These are phyloP conservation scores for Erebia ligea DNA, from an alignment of 2,888 invertebrate genomes.

Conservation along the genomic window DNA sequence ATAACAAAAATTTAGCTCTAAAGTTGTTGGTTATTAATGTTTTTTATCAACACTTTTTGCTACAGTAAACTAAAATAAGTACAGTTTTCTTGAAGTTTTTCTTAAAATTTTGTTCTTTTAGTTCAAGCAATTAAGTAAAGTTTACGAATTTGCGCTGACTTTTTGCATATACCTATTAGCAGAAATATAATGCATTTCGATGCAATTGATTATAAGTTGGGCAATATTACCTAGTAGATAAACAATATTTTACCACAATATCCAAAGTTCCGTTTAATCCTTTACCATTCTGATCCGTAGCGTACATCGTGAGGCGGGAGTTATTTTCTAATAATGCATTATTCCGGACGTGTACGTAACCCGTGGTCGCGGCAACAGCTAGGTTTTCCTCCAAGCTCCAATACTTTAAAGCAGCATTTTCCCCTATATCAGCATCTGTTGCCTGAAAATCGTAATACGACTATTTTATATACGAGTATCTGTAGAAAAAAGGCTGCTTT, in stretches of 20 bases:
- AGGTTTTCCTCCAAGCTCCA: slow-evolving; percentile 71
- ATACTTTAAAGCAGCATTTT: slow-evolving; percentile 76
- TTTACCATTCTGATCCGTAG: slow-evolving; percentile 70
- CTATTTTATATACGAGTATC: not conserved
- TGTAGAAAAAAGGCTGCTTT: not conserved
- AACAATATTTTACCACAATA: slow-evolving; percentile 60
- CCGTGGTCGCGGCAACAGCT: slow-evolving; percentile 81
- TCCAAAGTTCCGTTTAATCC: slow-evolving; percentile 63
- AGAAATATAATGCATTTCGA: not conserved
- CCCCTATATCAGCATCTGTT: slow-evolving; percentile 81
- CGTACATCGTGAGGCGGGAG: slow-evolving; percentile 59
- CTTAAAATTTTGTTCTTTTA: too few relatives aligned
- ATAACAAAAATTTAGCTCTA: not conserved
- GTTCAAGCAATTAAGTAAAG: too few relatives aligned
- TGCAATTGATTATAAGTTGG: not conserved
- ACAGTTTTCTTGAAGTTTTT: too few relatives aligned
- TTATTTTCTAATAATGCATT: slow-evolving; percentile 62
- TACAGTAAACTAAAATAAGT: too few relatives aligned
- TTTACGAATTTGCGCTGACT: not conserved
- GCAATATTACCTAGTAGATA: not conserved
- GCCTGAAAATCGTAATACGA: slow-evolving; percentile 62
- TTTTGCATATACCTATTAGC: not conserved
- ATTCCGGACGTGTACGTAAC: slow-evolving; percentile 80
- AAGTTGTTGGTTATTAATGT: not conserved
- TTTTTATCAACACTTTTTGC: too few relatives aligned